Conservation (phyloP, 2,797 vertebrate genomes). For the Tragopan temminckii region DNA sequence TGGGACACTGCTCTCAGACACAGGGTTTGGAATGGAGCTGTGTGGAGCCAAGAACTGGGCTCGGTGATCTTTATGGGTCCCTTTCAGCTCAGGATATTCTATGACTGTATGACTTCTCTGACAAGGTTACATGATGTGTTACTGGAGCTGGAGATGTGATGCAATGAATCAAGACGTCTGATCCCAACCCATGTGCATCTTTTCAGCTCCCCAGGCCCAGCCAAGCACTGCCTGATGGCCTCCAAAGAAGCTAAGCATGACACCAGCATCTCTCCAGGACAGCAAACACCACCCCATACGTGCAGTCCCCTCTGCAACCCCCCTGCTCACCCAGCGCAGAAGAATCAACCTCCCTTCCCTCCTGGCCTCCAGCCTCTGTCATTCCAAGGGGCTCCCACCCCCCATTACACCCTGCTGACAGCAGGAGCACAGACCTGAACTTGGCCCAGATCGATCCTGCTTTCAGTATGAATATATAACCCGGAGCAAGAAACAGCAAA, state of each 20-base stretch:
- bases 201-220: background rate
- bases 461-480: slow-evolving; percentile 67
- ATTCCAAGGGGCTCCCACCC: fast-evolving
- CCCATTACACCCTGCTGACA: background rate
- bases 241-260: background rate
- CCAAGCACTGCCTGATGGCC: background rate
- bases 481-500: slow-evolving; percentile 32
- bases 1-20: no score
- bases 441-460: slow-evolving; percentile 35
- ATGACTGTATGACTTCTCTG: background rate
- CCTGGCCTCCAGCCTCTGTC: fast-evolving
- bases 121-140: fast-evolving
- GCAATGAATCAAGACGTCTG: background rate
- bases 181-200: fast-evolving
- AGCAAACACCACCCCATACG: background rate
- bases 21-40: no score
- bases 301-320: background rate
- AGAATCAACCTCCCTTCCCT: background rate
- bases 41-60: no score
- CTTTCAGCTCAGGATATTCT: no score
- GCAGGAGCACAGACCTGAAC: background rate
- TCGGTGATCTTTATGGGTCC: no score
- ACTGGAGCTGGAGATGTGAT: background rate
- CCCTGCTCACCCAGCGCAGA: background rate
- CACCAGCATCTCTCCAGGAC: fast-evolving